Evolutionary conservation across 35 echinoderm and acorn worm species (phyloP), one percentile per base, ranked within the genome.

Genomic region (Chiridota heheva): DNA sequence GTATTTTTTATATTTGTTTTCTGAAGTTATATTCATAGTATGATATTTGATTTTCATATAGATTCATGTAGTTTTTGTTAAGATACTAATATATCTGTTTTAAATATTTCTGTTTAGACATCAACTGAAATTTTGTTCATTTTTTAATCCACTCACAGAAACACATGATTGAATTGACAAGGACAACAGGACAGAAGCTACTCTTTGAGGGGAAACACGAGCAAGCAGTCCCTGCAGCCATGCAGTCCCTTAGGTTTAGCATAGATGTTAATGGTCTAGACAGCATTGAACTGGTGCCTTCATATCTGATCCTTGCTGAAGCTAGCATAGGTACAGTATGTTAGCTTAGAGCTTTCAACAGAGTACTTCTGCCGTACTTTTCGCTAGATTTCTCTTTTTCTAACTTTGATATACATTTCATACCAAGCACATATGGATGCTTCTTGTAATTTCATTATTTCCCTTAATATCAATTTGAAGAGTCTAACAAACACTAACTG

Each of bases 181-280:
- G 93, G 16, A 96, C 93, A 31, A 96, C 88, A 22, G 93, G 93
- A 15, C 93, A 96, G 84, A 96, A 96, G 64, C 41, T 96, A 5
- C 57, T 96, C 12, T 96, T 96, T 91, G 93, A 96, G 74, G 93
- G 93, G 63, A 91, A 87, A 53, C 93, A 96, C 67, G 93, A 90
- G 59, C 93, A 96, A 59, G 93, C 93, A n/a, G 93, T 96, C 3
- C 93, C 93, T 37, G 93, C 93, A 32, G 93, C 93, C 1, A 96
- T 96, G 93, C 93, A 96, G 88, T 87, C 88, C 36, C 81, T 96
- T 5, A 82, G 93, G 42, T 96, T 96, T 41, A 96, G 93, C 74
- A 96, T 96, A 61, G 93, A 96, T 46, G 88, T 96, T 2, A 87
- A 96, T 67, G 93, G 93, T 41, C 60, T 96, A 44, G 88, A 96